Percentiles rank a stretch among this genome's conserved stretches.
These are phyloP conservation scores for Lasioglossum zephyrum DNA, from an alignment of 2,888 invertebrate species.

Conservation along the genomic window DNA sequence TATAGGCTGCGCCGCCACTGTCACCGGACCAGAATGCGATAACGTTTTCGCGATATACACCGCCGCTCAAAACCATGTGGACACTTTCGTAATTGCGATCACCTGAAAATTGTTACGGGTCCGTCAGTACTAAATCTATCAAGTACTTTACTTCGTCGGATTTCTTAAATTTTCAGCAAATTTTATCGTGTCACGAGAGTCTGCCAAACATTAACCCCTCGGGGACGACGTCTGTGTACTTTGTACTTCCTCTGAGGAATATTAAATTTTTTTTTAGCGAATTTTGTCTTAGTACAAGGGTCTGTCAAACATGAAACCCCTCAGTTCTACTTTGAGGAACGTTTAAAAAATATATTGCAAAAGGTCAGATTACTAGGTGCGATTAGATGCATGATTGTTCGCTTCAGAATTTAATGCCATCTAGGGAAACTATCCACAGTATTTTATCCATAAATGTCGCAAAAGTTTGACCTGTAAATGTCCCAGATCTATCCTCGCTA, in stretches of 20 bases:
- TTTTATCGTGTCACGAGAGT: not conserved
- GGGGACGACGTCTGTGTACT: too few species aligned
- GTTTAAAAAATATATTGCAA: not conserved
- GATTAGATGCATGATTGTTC: too few species aligned
- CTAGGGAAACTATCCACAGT: too few species aligned
- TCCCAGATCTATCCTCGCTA: too few species aligned
- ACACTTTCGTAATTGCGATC: not conserved
- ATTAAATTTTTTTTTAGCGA: too few species aligned
- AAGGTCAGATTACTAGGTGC: not conserved
- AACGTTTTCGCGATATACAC: slow-evolving; percentile 30
- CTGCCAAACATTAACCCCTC: too few species aligned
- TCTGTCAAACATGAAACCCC: too few species aligned
- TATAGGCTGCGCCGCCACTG: slow-evolving; percentile 36
- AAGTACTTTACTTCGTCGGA: not conserved
- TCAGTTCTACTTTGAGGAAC: not conserved
- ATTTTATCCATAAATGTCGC: too few species aligned
- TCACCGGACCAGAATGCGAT: slow-evolving; percentile 49
- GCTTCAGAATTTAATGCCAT: too few species aligned
- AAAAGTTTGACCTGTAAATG: too few species aligned
- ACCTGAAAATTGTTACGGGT: not conserved
- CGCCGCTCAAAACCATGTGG: not conserved
- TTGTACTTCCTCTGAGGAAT: too few species aligned
- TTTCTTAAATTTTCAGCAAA: not conserved
- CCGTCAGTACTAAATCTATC: not conserved
- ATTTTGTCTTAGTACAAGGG: too few species aligned